These are phyloP conservation scores for Nephrotoma flavescens DNA, from an alignment of 2,888 invertebrate species.

Conservation along the genomic window DNA sequence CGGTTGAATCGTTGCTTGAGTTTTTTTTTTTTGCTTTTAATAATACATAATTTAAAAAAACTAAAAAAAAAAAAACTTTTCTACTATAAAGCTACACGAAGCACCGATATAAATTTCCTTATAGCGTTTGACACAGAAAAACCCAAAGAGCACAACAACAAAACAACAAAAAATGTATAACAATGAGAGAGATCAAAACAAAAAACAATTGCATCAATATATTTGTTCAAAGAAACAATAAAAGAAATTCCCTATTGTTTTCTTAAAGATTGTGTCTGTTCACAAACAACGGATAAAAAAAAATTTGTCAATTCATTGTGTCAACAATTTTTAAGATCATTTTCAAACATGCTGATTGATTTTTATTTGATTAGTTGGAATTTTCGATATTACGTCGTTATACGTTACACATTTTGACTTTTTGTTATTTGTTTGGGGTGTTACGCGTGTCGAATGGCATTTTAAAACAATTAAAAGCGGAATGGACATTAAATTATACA, in stretches of 20 bases:
- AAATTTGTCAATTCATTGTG: background rate
- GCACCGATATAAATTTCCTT: background rate
- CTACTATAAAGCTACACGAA: background rate
- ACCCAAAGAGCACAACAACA: background rate
- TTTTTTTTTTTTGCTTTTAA: background rate
- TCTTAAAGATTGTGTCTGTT: background rate
- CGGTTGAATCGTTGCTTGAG: background rate
- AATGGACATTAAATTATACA: background rate
- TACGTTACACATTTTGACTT: background rate
- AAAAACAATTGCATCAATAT: background rate
- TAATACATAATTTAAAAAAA: background rate
- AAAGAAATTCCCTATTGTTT: background rate
- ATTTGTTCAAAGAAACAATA: background rate
- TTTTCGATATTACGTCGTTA: background rate
- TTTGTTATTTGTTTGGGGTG: background rate
- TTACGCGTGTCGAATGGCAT: background rate
- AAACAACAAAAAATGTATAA: background rate
- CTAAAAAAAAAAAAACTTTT: background rate
- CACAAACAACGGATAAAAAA: background rate
- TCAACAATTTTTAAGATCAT: background rate
- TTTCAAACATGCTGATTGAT: background rate
- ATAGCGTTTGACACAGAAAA: background rate
- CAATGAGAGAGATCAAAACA: background rate
- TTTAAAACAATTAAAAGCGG: background rate
- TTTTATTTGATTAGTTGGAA: background rate